Evolutionary conservation across 2,797 vertebrate species (phyloP).

Genomic region (Acridotheres tristis): DNA sequence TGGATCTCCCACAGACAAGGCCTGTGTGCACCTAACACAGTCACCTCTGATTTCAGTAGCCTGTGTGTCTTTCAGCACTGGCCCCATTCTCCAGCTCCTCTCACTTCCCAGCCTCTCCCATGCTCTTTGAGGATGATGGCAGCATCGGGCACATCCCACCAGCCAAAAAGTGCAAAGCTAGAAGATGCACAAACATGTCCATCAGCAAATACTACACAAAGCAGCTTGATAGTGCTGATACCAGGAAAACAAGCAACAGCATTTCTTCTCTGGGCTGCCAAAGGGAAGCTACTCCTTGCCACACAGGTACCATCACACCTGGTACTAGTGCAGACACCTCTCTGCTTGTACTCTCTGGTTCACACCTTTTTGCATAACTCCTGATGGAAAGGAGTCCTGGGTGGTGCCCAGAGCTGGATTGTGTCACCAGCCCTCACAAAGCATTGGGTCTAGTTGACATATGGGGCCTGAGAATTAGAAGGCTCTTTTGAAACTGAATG

Average conservation of each 20-base stretch:
- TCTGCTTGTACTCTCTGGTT: neutral
- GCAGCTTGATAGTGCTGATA: neutral
- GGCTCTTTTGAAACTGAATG: neutral
- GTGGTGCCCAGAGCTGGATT: neutral
- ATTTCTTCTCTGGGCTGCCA: neutral
- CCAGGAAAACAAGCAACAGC: neutral
- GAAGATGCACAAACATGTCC: neutral
- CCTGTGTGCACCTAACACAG: neutral
- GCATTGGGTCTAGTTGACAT: fast-evolving
- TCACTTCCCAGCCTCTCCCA: neutral
- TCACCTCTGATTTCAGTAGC: neutral
- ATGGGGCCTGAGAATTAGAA: neutral
- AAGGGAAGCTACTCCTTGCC: neutral
- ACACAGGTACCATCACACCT: neutral
- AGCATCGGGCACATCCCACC: neutral
- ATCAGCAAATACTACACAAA: neutral
- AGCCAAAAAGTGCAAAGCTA: neutral
- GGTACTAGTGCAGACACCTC: neutral
- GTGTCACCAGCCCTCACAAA: neutral
- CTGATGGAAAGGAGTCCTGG: neutral
- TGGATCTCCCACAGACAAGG: neutral
- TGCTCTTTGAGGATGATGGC: neutral
- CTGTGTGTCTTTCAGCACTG: neutral
- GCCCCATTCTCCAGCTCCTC: neutral
- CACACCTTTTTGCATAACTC: neutral